Evolutionary conservation across 2,797 vertebrate genomes (phyloP).

Genomic region (Sphenodon punctatus): DNA sequence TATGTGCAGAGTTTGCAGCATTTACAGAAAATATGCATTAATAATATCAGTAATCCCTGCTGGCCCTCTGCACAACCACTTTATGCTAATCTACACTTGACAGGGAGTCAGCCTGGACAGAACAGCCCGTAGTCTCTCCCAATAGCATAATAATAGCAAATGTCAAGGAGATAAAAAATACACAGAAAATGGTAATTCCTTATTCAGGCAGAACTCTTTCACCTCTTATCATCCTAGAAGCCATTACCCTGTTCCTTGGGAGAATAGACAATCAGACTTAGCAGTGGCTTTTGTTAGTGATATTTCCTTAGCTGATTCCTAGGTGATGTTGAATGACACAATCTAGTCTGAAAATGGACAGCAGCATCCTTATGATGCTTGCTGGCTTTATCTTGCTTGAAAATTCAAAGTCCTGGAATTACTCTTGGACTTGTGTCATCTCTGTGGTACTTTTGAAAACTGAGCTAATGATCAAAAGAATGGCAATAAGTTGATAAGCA

Average conservation of each 20-base stretch:
- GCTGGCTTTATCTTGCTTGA: not conserved
- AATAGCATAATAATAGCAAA: not conserved
- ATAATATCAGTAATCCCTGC: not conserved
- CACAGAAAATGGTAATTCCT: constrained; percentile 4
- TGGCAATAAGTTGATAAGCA: not conserved
- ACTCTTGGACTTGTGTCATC: constrained; percentile 21
- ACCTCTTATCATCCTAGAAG: constrained; percentile 5
- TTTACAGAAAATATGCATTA: not conserved
- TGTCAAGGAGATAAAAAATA: constrained; percentile 8
- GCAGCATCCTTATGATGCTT: not conserved
- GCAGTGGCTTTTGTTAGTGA: not conserved
- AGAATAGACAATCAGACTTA: not conserved
- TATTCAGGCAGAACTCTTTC: not conserved
- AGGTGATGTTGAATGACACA: constrained; percentile 16
- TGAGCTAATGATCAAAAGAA: not conserved
- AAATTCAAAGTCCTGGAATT: not conserved
- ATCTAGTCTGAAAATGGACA: constrained; percentile 11
- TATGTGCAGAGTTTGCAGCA: no score
- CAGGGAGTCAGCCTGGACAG: not conserved
- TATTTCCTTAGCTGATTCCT: not conserved
- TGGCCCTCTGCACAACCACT: not conserved
- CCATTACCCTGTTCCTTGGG: constrained; percentile 8
- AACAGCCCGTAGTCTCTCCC: not conserved
- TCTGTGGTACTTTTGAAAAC: not conserved
- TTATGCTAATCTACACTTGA: not conserved